A percentile compares a stretch with the other conserved stretches of the same genome.
Evolutionary conservation across 2,888 invertebrate species (phyloP).

Genomic region (Alcis repandata): DNA sequence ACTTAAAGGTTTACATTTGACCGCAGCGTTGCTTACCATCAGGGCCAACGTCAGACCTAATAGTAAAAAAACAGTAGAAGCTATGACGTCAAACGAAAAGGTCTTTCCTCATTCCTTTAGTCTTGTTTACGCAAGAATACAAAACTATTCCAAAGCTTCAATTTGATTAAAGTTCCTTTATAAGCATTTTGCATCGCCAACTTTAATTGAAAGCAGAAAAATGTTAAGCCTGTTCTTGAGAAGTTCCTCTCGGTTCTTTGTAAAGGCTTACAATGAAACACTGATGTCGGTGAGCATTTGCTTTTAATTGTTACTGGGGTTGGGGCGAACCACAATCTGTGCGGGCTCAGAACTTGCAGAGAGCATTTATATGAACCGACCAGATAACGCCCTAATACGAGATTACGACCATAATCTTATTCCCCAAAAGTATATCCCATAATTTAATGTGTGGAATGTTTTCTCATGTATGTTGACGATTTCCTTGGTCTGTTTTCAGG

Average conservation of each 20-base stretch:
- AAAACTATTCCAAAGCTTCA: background rate
- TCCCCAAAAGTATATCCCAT: conserved; percentile 29
- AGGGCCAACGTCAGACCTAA: too few relatives aligned
- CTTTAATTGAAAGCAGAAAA: conserved; percentile 54
- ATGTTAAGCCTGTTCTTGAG: conserved; percentile 56
- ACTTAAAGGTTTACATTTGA: too few relatives aligned
- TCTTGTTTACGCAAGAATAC: too few relatives aligned
- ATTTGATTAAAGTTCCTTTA: background rate
- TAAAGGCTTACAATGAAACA: conserved; percentile 61
- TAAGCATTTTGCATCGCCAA: conserved; percentile 42
- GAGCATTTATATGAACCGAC: conserved; percentile 32
- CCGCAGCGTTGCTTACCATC: too few relatives aligned
- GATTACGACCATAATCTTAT: conserved; percentile 27
- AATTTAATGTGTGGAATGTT: conserved; percentile 22
- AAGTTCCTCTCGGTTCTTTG: conserved; percentile 58
- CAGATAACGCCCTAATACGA: conserved; percentile 28
- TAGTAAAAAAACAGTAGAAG: too few relatives aligned
- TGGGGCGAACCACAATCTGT: conserved; percentile 54
- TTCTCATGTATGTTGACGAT: conserved; percentile 18
- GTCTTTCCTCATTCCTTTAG: too few relatives aligned
- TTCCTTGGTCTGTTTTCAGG: conserved; percentile 7
- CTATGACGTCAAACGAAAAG: too few relatives aligned
- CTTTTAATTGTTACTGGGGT: conserved; percentile 66
- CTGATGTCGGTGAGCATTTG: conserved; percentile 65
- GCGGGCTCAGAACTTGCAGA: conserved; percentile 37